Evolutionary conservation across 2,888 invertebrate species (phyloP), one percentile per base, ranked within the genome.

Genomic region (Plagodis pulveraria): DNA sequence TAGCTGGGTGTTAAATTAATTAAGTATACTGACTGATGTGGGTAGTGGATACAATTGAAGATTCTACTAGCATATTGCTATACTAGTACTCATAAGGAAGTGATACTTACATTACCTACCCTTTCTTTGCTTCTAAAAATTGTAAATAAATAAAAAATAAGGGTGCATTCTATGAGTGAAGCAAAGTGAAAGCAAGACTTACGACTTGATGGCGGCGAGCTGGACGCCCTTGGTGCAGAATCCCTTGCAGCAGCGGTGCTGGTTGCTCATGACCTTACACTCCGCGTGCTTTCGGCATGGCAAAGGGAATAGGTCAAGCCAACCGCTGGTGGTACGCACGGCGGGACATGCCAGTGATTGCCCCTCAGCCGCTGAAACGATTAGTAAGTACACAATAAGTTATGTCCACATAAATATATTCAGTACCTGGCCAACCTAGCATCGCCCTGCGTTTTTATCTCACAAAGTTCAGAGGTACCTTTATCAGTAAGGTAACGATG

Each of bases 211-310:
- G 6, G 81, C 77, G 12, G 81, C 77, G 22, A 78, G 69, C 47
- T 77, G 79, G 49, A 90, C 73, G 42, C 93, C 94, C 66, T 92
- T 91, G 6, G 93, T 90, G 73, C 94, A 94, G 67, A 87, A 83
- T 33, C 92, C 89, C 51, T 92, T 91, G 76, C 95, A 95, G 80
- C 95, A 95, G 8, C 94, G 84, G 65, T 94, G 89, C 65, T 87
- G 85, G 46, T 86, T 80, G 50, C 94, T 93, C 84, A 94, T 93
- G 35, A 94, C 84, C 49, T 78, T 74, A 73, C 95, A 95, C 70
- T 95, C 94, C 6, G 86, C 81, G 70, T 89, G 83, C 65, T 89
- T 88, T 59, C 80, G 84, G 79, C 95, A 95, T 0, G 94, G 94
- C 56, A 94, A 78, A n/a, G 93, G 93, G 69, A 94, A 94, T 57